These are phyloP conservation scores for Engystomops pustulosus DNA, from an alignment of 2,113 vertebrate genomes.

Conservation along the genomic window DNA sequence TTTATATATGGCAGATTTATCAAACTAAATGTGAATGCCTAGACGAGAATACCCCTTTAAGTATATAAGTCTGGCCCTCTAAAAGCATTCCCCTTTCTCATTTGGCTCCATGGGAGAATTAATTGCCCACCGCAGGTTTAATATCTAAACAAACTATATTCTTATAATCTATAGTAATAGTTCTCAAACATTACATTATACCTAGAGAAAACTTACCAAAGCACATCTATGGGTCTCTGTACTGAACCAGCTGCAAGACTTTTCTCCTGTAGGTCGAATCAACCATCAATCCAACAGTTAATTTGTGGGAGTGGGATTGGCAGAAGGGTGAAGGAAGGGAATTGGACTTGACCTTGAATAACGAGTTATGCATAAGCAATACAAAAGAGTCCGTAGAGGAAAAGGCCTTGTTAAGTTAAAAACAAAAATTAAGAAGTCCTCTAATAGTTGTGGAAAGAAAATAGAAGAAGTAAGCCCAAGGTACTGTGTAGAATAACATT, in stretches of 20 bases:
- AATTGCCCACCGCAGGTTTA: too few relatives aligned
- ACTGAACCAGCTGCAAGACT: slow-evolving; percentile 79
- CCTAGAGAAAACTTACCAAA: slow-evolving; percentile 52
- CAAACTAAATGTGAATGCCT: too few relatives aligned
- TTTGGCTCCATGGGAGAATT: too few relatives aligned
- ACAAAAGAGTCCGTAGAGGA: background rate
- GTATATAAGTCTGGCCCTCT: too few relatives aligned
- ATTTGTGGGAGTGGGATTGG: slow-evolving; percentile 60
- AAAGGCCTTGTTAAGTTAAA: slow-evolving; percentile 67
- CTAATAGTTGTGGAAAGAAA: background rate
- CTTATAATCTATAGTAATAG: too few relatives aligned
- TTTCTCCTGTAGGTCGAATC: slow-evolving; percentile 91
- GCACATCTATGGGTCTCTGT: slow-evolving; percentile 66
- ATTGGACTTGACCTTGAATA: too few relatives aligned
- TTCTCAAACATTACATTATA: background rate
- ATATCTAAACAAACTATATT: too few relatives aligned
- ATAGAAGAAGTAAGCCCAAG: background rate
- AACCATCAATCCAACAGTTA: slow-evolving; percentile 98
- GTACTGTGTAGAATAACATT: too few relatives aligned
- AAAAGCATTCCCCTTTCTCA: too few relatives aligned
- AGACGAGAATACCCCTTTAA: too few relatives aligned
- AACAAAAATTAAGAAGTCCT: slow-evolving; percentile 45
- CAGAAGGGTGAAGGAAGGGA: slow-evolving; percentile 8
- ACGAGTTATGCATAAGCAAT: background rate
- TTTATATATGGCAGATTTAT: too few relatives aligned